A percentile compares a stretch with the other conserved stretches of the same genome.
Evolutionary conservation across 2,797 vertebrate species (phyloP).

Genomic region (Lepilemur septentrionalis): DNA sequence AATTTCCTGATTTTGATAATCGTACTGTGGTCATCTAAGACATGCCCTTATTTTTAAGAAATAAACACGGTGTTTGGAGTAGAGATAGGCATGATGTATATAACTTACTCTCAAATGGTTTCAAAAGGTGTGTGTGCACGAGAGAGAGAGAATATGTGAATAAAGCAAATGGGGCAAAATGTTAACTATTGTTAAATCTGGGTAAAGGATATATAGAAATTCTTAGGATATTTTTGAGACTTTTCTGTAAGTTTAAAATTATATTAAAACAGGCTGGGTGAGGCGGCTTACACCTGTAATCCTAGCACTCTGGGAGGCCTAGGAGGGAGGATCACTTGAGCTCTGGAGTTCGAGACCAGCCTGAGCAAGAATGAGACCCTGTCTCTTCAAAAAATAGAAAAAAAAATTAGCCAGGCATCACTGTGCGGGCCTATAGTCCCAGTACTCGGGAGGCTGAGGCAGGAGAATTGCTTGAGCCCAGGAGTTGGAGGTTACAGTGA

Average conservation of each 20-base stretch:
- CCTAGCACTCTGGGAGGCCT: neutral
- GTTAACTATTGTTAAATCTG: neutral
- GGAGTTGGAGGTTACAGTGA: neutral
- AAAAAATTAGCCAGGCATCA: neutral
- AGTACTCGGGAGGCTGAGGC: neutral
- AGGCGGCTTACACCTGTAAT: neutral
- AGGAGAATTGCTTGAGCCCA: neutral
- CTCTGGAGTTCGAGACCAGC: neutral
- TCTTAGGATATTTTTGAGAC: neutral
- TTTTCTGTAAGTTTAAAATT: slow-evolving; percentile 28
- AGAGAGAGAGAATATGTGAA: too few relatives aligned
- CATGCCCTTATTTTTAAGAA: slow-evolving; percentile 23
- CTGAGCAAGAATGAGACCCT: neutral
- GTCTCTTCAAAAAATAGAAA: neutral
- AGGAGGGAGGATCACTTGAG: neutral
- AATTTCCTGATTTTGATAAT: neutral
- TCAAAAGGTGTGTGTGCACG: neutral
- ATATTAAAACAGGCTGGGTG: neutral
- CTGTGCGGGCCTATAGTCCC: neutral
- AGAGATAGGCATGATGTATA: neutral
- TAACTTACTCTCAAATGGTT: neutral
- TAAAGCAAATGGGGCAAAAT: neutral
- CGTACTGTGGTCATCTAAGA: neutral
- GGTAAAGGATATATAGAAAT: neutral
- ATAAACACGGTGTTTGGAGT: neutral